Evolutionary conservation across 2,113 vertebrate species (phyloP).

Genomic region (Pandion haliaetus): DNA sequence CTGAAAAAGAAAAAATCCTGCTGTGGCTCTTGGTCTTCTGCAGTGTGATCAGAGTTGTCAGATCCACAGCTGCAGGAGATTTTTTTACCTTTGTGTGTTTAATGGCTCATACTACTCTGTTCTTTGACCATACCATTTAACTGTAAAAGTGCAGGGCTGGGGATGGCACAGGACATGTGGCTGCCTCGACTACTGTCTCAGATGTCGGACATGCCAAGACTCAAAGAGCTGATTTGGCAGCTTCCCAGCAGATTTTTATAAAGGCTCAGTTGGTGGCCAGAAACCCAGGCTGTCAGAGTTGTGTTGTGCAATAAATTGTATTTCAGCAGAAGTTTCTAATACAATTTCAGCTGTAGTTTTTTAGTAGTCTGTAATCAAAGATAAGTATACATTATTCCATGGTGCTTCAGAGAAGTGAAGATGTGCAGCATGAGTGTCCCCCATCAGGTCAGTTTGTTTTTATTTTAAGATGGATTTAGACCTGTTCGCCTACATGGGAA

Average conservation of each 20-base stretch:
- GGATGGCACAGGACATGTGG: conserved; percentile 48
- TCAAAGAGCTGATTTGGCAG: conserved; percentile 76
- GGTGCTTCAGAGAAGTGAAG: conserved; percentile 38
- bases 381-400: conserved; percentile 61
- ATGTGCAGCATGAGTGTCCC: neutral
- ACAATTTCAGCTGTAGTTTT: conserved; percentile 66
- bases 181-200: conserved; percentile 65
- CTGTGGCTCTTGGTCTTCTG: neutral
- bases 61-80: neutral
- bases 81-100: neutral
- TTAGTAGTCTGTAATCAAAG: conserved; percentile 59
- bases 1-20: neutral
- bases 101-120: neutral
- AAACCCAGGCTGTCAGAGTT: conserved; percentile 70
- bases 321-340: conserved; percentile 75
- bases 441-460: neutral
- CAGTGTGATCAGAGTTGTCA: neutral
- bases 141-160: neutral
- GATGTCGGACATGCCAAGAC: conserved; percentile 61
- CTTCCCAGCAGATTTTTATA: conserved; percentile 75
- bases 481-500: neutral
- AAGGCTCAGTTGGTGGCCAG: conserved; percentile 74
- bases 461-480: neutral
- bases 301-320: conserved; percentile 73
- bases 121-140: neutral